Evolutionary conservation across 2,888 invertebrate genomes (phyloP).

Genomic region (Philereme transversata): DNA sequence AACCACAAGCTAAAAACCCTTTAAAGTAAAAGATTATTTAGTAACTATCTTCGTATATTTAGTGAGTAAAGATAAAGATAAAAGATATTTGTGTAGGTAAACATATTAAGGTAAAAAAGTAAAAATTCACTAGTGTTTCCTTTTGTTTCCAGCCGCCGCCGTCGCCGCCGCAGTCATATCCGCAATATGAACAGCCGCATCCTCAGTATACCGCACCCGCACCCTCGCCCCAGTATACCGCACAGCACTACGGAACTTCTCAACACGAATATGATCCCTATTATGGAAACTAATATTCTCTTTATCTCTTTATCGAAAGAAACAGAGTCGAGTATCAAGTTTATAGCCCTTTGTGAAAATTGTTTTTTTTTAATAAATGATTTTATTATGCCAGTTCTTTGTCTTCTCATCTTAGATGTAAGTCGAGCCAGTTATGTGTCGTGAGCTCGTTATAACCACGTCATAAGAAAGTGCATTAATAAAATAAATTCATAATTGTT

Average conservation of each 20-base stretch:
- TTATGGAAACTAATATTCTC: slow-evolving; percentile 53
- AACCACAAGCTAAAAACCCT: too few species aligned
- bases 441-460: slow-evolving; percentile 52
- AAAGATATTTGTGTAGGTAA: too few species aligned
- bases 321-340: slow-evolving; percentile 27
- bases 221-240: slow-evolving; percentile 20
- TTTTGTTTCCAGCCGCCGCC: slow-evolving; percentile 28
- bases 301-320: slow-evolving; percentile 48
- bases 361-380: slow-evolving; percentile 2
- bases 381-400: slow-evolving; percentile 41
- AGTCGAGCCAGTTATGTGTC: slow-evolving; percentile 43
- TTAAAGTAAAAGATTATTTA: too few species aligned
- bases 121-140: background rate
- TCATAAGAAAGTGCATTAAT: slow-evolving; percentile 82
- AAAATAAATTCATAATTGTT: slow-evolving; percentile 80
- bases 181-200: slow-evolving; percentile 13
- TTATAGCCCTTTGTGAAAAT: slow-evolving; percentile 5
- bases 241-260: slow-evolving; percentile 38
- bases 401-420: slow-evolving; percentile 52
- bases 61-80: too few species aligned
- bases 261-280: slow-evolving; percentile 66
- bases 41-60: too few species aligned
- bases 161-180: slow-evolving; percentile 17
- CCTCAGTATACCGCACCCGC: slow-evolving; percentile 19
- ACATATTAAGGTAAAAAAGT: too few species aligned